Base-by-base conservation (phyloP, 30 jellyfish, hydroid and myxozoan genomes). In the Hydra vulgaris region DNA sequence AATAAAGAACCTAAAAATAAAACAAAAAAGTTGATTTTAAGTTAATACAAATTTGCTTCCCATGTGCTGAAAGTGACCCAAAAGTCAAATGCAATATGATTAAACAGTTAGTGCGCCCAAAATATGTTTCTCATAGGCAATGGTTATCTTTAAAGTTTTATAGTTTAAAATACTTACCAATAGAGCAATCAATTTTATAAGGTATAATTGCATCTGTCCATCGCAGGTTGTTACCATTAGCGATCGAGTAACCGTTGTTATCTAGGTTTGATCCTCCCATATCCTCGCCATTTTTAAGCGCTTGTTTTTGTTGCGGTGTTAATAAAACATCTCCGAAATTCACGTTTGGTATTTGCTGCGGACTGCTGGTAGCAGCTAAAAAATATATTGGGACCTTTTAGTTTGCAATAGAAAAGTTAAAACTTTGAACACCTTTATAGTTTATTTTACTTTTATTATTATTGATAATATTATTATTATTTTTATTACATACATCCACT, bases 131-230 rank as follows among this genome's bases (percentile, higher is more conserved):
- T 40, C 8, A 3, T 40, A 40, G 5, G 61, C 61, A 3, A 12
- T 12, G 5, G 61, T 12, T 40, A 40, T 40, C 12, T 40, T 40
- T 40, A 5, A 40, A 5, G 12, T 40, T 40, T 40, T 40, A 40
- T 3, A 40, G 8, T 40, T 40, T 40, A 40, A 40, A 40, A 15
- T 68, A 3, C 15, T 80, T 80, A 80, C 87, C 87, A 24, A 89
- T 22, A 21, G 96, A 86, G 93, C 95, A 83, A 78, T 80, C 95
- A 76, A 89, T 84, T 18, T 72, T 71, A 78, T 85, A 89, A 5
- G 97, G 97, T 21, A 89, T 84, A 26, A 87, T 79, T 17, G 98
- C 98, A 74, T 87, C 84, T 15, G 98, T 95, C 96, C 96, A 87
- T 74, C 96, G 69, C 23, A 74, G 85, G 20, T 86, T 81, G 52